Base-by-base conservation (phyloP, 2,113 vertebrate species). In the Oreotrochilus melanogaster region DNA sequence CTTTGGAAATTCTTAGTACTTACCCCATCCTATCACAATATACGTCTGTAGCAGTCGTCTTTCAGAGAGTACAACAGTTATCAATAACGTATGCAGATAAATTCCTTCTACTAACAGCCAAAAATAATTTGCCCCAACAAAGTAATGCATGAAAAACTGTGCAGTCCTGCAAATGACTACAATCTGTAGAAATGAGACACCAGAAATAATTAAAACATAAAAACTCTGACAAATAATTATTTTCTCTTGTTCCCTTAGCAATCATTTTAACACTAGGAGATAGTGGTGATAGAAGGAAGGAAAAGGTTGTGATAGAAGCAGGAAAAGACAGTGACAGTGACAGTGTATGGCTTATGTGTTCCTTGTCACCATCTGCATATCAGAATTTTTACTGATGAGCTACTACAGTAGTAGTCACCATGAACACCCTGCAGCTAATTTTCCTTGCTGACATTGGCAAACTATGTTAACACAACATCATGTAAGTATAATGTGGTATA, bases 51-150 rank as follows among this genome's bases (percentile, higher is more conserved):
- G 98, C 74, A 99, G 97, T 3, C 98, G 71, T 64, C 97, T 98
- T 74, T 99, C 99, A 42, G 98, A 98, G 71, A 99, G 96, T 9
- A 99, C 98, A 3, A 98, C 98, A 7, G 99, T 98, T 88, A 99
- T 98, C 93, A 99, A 91, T 28, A 99, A 96, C 0, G 98, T 98
- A 14, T 99, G 98, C 58, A 99, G 98, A 58, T 99, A 99, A 81
- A 99, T 98, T 14, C 99, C 99, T 97, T 99, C 99, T 9, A 99
- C 99, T 79, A 99, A 94, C 1, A 99, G 98, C 99, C 99, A 99
- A 51, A 99, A 99, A 95, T 98, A 98, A 96, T 99, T 99, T 94
- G 99, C 98, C 6, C 98, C 98, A 82, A 99, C 98, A 65, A 98
- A 99, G 96, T 99, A 99, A 74, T 99, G 99, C 98, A 99, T 98